Evolutionary conservation across 1,140 invertebrate genomes (phyloP).

Genomic region (Phymastichus coffea): DNA sequence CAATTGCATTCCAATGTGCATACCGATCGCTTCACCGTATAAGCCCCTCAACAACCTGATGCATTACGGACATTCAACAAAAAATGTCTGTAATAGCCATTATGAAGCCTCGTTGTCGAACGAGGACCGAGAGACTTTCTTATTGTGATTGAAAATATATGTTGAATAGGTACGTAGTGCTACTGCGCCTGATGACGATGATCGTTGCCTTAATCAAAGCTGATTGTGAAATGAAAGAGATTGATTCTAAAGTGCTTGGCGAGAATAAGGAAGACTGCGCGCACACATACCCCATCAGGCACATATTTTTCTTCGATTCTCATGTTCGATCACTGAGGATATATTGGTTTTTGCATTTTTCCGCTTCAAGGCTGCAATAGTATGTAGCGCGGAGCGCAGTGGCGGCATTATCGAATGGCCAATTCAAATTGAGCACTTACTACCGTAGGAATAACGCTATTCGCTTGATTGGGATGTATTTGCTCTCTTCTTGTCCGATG

Average conservation of each 20-base stretch:
- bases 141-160: too few species aligned
- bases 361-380: too few species aligned
- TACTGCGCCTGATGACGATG: constrained; percentile 6
- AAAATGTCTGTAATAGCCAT: too few species aligned
- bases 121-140: too few species aligned
- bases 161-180: too few species aligned
- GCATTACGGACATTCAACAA: too few species aligned
- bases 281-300: constrained; percentile 8
- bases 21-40: too few species aligned
- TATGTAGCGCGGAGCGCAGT: too few species aligned
- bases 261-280: background rate
- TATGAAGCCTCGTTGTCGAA: too few species aligned
- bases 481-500: background rate
- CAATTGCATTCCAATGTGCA: too few species aligned
- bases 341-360: constrained; percentile 1
- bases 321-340: background rate
- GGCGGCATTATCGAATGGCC: background rate
- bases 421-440: constrained; percentile 15
- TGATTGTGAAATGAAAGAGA: constrained; percentile 28
- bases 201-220: constrained; percentile 24
- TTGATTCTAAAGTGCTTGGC: constrained; percentile 20
- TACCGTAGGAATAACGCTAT: background rate
- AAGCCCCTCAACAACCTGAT: too few species aligned
- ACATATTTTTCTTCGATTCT: constrained; percentile 9
- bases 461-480: constrained; percentile 11